Conservation (phyloP, 2,797 vertebrate genomes). For the Hafferia zeledoni region DNA sequence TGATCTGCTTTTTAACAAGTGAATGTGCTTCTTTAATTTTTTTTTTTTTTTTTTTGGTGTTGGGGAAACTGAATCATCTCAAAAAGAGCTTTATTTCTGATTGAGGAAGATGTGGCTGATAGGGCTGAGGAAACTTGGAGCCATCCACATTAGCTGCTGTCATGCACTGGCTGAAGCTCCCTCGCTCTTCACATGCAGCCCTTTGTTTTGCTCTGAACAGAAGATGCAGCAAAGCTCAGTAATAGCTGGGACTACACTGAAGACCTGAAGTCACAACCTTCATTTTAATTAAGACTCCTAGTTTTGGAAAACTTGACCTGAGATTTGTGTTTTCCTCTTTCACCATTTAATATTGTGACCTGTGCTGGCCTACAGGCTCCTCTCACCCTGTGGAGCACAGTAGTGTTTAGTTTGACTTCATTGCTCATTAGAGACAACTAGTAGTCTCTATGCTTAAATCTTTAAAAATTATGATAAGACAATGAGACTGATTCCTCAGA, state of each 20-base stretch:
- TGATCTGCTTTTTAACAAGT: not conserved
- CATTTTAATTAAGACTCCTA: conserved; percentile 4
- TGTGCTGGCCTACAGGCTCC: not conserved
- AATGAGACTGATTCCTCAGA: not conserved
- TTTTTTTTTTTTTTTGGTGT: not conserved
- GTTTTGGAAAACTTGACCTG: not conserved
- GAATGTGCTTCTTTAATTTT: not conserved
- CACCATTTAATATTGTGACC: not conserved
- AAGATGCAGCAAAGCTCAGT: not conserved
- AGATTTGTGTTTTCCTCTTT: not conserved
- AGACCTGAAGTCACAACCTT: not conserved
- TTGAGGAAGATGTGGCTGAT: not conserved
- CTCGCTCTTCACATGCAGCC: fast-evolving
- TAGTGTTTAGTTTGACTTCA: not conserved
- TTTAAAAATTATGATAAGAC: not conserved
- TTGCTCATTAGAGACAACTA: not conserved
- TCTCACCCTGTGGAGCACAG: not conserved
- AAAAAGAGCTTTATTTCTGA: not conserved
- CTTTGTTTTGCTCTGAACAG: not conserved
- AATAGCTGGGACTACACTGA: not conserved
- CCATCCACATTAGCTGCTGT: not conserved
- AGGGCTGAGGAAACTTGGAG: not conserved
- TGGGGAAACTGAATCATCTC: not conserved
- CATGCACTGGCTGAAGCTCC: not conserved
- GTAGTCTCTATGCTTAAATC: not conserved